phyloP scores from a whole-genome alignment of 2,797 vertebrate species.

The Mus spretus region DNA sequence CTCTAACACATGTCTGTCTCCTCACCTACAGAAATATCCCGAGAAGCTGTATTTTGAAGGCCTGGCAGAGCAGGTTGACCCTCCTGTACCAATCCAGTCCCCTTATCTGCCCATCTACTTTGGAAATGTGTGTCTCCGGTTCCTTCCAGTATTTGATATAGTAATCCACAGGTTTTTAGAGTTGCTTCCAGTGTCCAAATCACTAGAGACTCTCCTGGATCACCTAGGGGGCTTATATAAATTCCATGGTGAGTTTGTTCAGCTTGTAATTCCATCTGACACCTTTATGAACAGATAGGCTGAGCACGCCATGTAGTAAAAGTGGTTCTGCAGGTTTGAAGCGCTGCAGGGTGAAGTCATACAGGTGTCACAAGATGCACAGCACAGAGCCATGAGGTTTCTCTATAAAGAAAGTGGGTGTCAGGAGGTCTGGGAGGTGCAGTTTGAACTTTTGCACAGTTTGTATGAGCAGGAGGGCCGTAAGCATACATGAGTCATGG shows the following conservation, averaged over 20 bases:
- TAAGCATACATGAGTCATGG: background rate
- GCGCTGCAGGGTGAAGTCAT: background rate
- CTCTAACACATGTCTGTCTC: conserved; percentile 52
- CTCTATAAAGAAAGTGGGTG: background rate
- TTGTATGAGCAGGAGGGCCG: conserved; percentile 3
- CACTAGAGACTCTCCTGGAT: conserved; percentile 97
- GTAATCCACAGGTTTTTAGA: conserved; percentile 99
- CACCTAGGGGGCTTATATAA: conserved; percentile 98
- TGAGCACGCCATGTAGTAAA: background rate
- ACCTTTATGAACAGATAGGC: background rate
- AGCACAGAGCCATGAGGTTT: background rate
- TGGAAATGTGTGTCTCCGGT: conserved; percentile 98
- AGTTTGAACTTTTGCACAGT: background rate
- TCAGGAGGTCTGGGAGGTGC: background rate
- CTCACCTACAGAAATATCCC: conserved; percentile 95
- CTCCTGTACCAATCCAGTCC: conserved; percentile 96
- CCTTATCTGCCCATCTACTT: conserved; percentile 99
- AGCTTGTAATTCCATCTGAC: conserved; percentile 25
- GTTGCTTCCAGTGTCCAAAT: conserved; percentile 98
- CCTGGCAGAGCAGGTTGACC: conserved; percentile 97
- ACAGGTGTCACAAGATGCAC: background rate
- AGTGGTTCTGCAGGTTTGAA: background rate
- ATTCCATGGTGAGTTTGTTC: conserved; percentile 94
- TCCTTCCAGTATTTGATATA: conserved; percentile 98
- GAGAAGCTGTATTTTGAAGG: conserved; percentile 99